Evolutionary conservation across 1,140 invertebrate genomes (phyloP), one percentile per base, ranked within the genome.

Genomic region (Cardiocondyla obscurior): DNA sequence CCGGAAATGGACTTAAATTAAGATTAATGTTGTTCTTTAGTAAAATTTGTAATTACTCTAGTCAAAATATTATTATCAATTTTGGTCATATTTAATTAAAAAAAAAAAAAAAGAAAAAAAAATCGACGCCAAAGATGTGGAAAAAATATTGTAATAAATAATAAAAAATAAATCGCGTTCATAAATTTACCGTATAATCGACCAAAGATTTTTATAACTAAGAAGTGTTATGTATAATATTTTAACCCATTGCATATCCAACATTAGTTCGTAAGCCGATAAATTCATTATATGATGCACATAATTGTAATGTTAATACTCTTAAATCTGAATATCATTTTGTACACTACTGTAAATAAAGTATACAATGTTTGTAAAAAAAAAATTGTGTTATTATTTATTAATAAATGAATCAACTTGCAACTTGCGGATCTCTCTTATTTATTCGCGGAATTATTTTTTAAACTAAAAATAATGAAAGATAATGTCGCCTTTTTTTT

Each of bases 341-440:
- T 84, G 65, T 85, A 83, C n/a, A 69, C 36, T 83, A 36, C 69
- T 87, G 73, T 87, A 87, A 87, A 86, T 87, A 87, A 87, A 87
- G 19, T n/a, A 73, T 8, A n/a, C n/a, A 22, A 19, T 70, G 19
- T 39, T 72, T 3, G 33, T 28, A 62, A 44, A 6, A 28, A 49
- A 22, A 2, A 19, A 7, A 53, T n/a, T n/a, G n/a, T n/a, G n/a
- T n/a, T n/a, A n/a, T n/a, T n/a, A n/a, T n/a, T n/a, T n/a, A n/a
- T n/a, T n/a, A n/a, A n/a, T n/a, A n/a, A n/a, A n/a, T n/a, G n/a
- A n/a, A n/a, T n/a, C n/a, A n/a, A n/a, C n/a, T n/a, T n/a, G n/a
- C n/a, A n/a, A n/a, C n/a, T n/a, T n/a, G n/a, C n/a, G n/a, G n/a
- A n/a, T n/a, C n/a, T n/a, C n/a, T n/a, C n/a, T n/a, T n/a, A n/a